Conservation (phyloP, 2,113 vertebrate species). For the Nothobranchius furzeri region DNA sequence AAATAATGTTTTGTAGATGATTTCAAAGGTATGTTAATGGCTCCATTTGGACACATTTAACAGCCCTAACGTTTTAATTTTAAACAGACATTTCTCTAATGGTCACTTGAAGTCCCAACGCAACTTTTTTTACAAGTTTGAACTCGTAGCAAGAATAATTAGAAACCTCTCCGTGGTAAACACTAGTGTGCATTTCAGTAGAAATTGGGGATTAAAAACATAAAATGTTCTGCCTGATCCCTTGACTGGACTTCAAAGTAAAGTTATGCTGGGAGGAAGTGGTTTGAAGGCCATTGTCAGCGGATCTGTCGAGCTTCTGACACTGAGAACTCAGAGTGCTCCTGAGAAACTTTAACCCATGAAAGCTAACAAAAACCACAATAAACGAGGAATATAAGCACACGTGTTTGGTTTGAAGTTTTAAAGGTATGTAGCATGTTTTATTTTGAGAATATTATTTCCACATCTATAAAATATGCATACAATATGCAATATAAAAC, state of each 20-base stretch:
- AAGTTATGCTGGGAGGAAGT: conserved; percentile 25
- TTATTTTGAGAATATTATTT: background rate
- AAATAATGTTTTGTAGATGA: conserved; percentile 26
- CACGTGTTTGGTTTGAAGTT: background rate
- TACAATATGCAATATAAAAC: background rate
- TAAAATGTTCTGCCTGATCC: conserved; percentile 66
- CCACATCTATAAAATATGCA: background rate
- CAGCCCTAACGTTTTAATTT: conserved; percentile 15
- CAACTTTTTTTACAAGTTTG: conserved; percentile 42
- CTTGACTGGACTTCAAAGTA: conserved; percentile 74
- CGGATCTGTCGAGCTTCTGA: conserved; percentile 30
- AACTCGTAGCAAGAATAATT: conserved; percentile 68
- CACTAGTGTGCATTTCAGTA: conserved; percentile 61
- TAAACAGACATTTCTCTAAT: conserved; percentile 31
- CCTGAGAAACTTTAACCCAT: conserved; percentile 50
- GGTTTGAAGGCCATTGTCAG: conserved; percentile 40
- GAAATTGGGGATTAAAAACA: conserved; percentile 65
- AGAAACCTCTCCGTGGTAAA: conserved; percentile 56
- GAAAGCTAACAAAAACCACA: conserved; percentile 1
- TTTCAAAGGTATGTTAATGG: conserved; percentile 68
- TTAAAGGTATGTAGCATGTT: background rate
- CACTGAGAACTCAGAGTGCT: conserved; percentile 45
- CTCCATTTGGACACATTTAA: conserved; percentile 50
- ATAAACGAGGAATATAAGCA: background rate
- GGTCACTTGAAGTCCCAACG: conserved; percentile 39